Percentiles rank a stretch among this genome's conserved stretches.
Conservation (phyloP, 2,888 invertebrate species). For the Athalia cordata region DNA sequence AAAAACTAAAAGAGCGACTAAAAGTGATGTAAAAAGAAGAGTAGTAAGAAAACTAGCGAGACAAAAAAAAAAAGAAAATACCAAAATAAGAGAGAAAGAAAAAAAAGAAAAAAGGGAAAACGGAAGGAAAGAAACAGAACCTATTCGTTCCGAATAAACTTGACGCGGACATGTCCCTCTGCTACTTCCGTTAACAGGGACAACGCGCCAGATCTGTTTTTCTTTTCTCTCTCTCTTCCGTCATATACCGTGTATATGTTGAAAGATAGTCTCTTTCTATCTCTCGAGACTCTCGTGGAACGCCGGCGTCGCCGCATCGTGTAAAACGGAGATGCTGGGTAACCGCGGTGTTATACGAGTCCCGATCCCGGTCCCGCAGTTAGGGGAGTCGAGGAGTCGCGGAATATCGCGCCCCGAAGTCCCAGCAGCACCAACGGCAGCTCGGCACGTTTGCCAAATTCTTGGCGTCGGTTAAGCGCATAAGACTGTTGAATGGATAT, state of each 20-base stretch:
- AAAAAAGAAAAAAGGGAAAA: not conserved
- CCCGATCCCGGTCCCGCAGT: not conserved
- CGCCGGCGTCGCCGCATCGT: too few relatives aligned
- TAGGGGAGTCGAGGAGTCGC: slow-evolving; percentile 4
- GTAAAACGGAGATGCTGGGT: too few relatives aligned
- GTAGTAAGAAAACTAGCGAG: not conserved
- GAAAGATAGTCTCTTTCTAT: too few relatives aligned
- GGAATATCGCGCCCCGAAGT: slow-evolving; percentile 10
- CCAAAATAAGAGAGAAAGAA: not conserved
- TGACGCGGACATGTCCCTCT: slow-evolving; percentile 23
- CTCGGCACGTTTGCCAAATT: slow-evolving; percentile 28
- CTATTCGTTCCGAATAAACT: slow-evolving; percentile 26
- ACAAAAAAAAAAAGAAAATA: not conserved
- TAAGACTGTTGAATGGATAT: slow-evolving; percentile 41
- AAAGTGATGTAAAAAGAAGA: not conserved
- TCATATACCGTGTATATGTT: too few relatives aligned
- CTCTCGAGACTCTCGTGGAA: too few relatives aligned
- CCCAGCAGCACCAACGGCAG: not conserved
- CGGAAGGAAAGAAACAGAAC: not conserved
- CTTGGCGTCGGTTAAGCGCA: slow-evolving; percentile 38
- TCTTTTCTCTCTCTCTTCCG: too few relatives aligned
- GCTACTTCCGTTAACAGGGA: slow-evolving; percentile 28
- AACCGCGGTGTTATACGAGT: too few relatives aligned
- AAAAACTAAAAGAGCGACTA: not conserved
- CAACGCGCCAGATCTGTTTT: not conserved